Percentiles rank a stretch among this genome's conserved stretches.
Conservation (phyloP, 2,113 vertebrate genomes). For the Nerophis lumbriciformis region DNA sequence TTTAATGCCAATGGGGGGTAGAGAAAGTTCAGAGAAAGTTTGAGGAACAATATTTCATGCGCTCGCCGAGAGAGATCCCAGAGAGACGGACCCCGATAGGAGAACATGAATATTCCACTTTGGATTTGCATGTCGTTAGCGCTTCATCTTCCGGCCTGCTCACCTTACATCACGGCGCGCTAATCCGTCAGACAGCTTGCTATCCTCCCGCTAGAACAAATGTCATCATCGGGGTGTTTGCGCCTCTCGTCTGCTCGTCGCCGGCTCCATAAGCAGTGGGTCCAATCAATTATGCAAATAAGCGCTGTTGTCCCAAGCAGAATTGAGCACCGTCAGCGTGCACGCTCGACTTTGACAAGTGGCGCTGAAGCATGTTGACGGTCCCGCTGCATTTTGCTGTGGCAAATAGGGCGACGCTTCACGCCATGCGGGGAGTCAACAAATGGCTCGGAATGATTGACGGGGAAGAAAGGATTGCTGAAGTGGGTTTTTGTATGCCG, state of each 20-base stretch:
- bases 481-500: not conserved
- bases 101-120: conserved; percentile 66
- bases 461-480: not conserved
- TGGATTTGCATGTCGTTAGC: conserved; percentile 63
- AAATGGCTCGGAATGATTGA: conserved; percentile 10
- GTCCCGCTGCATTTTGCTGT: conserved; percentile 26
- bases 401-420: conserved; percentile 36
- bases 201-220: conserved; percentile 35
- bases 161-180: conserved; percentile 47
- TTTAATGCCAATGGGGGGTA: conserved; percentile 42
- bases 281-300: conserved; percentile 70
- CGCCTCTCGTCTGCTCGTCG: conserved; percentile 30
- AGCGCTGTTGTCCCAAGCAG: conserved; percentile 47
- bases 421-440: conserved; percentile 16
- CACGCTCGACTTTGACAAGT: conserved; percentile 2
- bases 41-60: conserved; percentile 59
- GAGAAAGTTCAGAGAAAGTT: conserved; percentile 66
- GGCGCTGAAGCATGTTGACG: conserved; percentile 48
- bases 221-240: conserved; percentile 43
- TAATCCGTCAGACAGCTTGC: conserved; percentile 44
- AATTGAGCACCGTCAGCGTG: conserved; percentile 30
- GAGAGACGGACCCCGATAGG: conserved; percentile 39
- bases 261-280: conserved; percentile 35
- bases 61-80: conserved; percentile 49
- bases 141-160: conserved; percentile 48